These are phyloP conservation scores for Diachasma alloeum DNA, from an alignment of 1,140 invertebrate species.

Conservation along the genomic window DNA sequence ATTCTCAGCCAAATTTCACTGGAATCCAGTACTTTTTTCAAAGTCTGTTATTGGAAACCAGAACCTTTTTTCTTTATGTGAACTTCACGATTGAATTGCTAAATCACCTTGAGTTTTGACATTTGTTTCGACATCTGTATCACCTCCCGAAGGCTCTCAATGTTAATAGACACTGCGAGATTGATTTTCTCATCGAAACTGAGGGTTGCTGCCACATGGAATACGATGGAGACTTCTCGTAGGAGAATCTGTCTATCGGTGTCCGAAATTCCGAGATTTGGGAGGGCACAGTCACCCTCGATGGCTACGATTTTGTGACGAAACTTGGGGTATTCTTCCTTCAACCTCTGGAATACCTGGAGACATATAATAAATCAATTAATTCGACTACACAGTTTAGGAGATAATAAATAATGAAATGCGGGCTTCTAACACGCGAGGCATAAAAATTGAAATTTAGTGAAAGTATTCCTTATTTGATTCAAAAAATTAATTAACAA, in stretches of 20 bases:
- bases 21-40: too few species aligned
- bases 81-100: too few species aligned
- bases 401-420: too few species aligned
- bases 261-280: slow-evolving; percentile 63
- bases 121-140: slow-evolving; percentile 73
- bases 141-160: slow-evolving; percentile 72
- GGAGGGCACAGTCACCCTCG: slow-evolving; percentile 66
- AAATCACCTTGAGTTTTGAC: slow-evolving; percentile 69
- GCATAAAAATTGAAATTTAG: too few species aligned
- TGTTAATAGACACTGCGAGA: slow-evolving; percentile 74
- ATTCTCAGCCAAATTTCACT: too few species aligned
- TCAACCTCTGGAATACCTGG: slow-evolving; percentile 70
- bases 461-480: too few species aligned
- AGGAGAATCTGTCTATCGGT: slow-evolving; percentile 58
- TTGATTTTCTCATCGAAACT: slow-evolving; percentile 76
- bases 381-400: too few species aligned
- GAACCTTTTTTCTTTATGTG: too few species aligned
- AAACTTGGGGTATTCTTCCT: slow-evolving; percentile 68
- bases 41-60: too few species aligned
- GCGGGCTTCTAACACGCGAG: too few species aligned
- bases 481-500: too few species aligned
- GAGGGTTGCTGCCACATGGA: slow-evolving; percentile 76
- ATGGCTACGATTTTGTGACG: slow-evolving; percentile 71
- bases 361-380: slow-evolving; percentile 30
- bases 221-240: slow-evolving; percentile 74